These are phyloP conservation scores for Patagioenas fasciata DNA, from an alignment of 2,113 vertebrate genomes.

Conservation along the genomic window DNA sequence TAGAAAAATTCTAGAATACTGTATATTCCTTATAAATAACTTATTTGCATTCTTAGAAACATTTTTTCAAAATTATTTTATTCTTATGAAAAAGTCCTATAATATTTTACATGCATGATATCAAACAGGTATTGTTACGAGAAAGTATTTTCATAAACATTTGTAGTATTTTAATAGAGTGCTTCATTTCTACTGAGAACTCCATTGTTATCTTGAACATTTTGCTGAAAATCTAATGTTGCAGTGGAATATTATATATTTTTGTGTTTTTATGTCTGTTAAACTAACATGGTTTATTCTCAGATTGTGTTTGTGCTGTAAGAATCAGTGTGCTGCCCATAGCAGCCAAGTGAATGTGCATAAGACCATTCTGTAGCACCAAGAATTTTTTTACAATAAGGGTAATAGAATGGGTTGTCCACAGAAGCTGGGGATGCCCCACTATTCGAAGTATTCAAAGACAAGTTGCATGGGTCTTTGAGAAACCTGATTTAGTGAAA, in stretches of 20 bases:
- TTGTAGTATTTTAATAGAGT: background rate
- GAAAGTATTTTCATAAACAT: background rate
- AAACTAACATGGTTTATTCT: background rate
- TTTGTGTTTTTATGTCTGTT: background rate
- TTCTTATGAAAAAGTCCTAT: background rate
- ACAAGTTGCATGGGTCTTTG: background rate
- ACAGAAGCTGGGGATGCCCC: background rate
- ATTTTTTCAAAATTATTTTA: background rate
- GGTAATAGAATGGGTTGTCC: background rate
- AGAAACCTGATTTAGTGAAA: background rate
- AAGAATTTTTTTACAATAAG: background rate
- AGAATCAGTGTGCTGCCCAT: background rate
- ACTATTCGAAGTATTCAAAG: background rate
- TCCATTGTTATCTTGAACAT: background rate
- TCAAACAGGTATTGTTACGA: background rate
- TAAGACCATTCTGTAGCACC: background rate
- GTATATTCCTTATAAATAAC: background rate
- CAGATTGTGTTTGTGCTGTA: background rate
- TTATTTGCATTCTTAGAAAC: background rate
- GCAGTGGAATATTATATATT: background rate
- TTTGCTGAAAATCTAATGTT: background rate
- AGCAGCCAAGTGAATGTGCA: background rate
- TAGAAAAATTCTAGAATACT: background rate
- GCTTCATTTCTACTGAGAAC: background rate
- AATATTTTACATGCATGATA: background rate